Base-by-base conservation (phyloP, 2,797 vertebrate genomes). In the Melanotaenia pygmaea region DNA sequence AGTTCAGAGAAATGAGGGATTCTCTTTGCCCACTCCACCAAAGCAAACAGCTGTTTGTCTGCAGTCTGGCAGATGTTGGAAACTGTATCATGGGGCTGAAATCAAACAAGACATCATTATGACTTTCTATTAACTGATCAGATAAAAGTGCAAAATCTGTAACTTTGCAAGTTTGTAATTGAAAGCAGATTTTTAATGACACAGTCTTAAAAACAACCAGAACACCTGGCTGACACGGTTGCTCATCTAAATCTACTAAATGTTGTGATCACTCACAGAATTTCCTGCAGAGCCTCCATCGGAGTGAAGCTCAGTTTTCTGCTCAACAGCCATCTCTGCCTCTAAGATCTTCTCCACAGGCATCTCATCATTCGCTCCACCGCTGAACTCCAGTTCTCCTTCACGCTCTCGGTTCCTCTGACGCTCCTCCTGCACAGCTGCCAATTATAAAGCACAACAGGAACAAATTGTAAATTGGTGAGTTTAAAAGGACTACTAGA, bases 21-120 rank as follows among this genome's bases (percentile, higher is more conserved):
- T 83, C 97, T 95, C 92, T 99, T 99, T 72, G 98, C 98, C 98
- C 98, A 99, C 89, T 99, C 98, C 80, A 99, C 98, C 89, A 99
- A 88, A 2, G 97, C 97, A 94, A 98, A 99, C 59, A 99, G 96
- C 94, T 99, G 98, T 70, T 99, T 99, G 93, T 99, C 98, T 4
- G 98, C 98, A 1, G 98, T 98, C 83, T 99, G 98, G 90, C 98
- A 99, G 83, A 99, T 99, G 95, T 99, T 99, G 78, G 96, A 98
- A 71, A 99, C 98, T 0, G 98, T 97, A 92, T 99, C 98, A 1
- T 97, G 97, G 76, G 96, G 96, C 98, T 99, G 86, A 60, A 85
- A 87, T 12, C 34, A 64, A 72, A 74, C 2, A 77, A 66, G 0
- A 79, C 0, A 72, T 61, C 47, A 56, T 10, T 3, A 8, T 62